Conservation (phyloP, 2,888 invertebrate genomes). For the Drosophila paranaensis region DNA sequence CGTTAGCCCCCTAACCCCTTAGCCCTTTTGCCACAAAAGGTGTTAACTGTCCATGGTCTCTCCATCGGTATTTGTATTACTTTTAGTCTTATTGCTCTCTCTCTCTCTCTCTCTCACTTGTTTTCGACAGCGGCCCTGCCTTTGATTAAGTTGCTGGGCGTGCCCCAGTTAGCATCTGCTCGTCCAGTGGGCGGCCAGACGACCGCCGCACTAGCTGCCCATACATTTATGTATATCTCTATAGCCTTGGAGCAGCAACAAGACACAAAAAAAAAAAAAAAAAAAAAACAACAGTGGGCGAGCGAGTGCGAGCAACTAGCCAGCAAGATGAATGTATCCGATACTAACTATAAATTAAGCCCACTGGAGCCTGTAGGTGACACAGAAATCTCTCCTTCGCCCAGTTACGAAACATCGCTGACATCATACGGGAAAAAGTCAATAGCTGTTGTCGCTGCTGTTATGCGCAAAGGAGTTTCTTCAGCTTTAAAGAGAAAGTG, state of each 20-base stretch:
- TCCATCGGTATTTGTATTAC: conserved; percentile 43
- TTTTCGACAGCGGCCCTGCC: conserved; percentile 51
- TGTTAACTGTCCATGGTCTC: conserved; percentile 54
- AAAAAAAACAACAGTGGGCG: not conserved
- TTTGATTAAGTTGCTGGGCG: conserved; percentile 70
- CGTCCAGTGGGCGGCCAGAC: conserved; percentile 31
- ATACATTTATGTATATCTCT: conserved; percentile 10
- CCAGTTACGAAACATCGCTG: conserved; percentile 1
- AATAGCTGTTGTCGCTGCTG: not conserved
- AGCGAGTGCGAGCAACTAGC: not conserved
- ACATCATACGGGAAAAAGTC: conserved; percentile 7
- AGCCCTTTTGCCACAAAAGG: conserved; percentile 43
- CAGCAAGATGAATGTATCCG: conserved; percentile 16
- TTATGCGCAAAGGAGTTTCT: not conserved
- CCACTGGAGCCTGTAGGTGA: conserved; percentile 21
- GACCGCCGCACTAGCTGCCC: conserved; percentile 3
- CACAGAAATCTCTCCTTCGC: conserved; percentile 6
- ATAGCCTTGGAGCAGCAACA: conserved; percentile 9
- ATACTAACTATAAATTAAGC: conserved; percentile 19
- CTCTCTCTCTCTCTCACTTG: not conserved
- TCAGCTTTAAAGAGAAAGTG: not conserved
- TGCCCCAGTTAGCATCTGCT: conserved; percentile 63
- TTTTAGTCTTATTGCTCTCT: conserved; percentile 16
- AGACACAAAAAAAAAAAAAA: not conserved
- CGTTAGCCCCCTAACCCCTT: not conserved